These are phyloP conservation scores for Botia kubotai DNA, from an alignment of 2,797 vertebrate species.

Conservation along the genomic window DNA sequence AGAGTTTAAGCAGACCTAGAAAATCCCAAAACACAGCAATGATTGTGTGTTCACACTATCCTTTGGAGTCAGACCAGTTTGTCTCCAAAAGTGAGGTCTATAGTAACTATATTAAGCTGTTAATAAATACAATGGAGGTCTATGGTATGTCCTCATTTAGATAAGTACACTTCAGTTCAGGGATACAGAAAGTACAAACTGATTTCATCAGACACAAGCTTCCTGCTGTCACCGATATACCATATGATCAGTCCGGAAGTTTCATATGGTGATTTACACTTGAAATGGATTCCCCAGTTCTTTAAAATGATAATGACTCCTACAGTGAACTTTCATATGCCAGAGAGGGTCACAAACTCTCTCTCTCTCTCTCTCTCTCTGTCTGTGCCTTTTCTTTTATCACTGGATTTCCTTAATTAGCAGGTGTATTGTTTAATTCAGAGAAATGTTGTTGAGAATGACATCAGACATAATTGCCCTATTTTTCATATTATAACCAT, in stretches of 20 bases:
- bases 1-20: slow-evolving; percentile 1
- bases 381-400: background rate
- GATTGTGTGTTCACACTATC: too few relatives aligned
- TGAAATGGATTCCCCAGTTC: background rate
- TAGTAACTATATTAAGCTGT: too few relatives aligned
- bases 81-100: too few relatives aligned
- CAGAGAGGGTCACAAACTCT: background rate
- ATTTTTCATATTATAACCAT: background rate
- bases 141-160: too few relatives aligned
- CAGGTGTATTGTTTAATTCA: background rate
- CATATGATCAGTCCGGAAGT: background rate
- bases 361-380: slow-evolving; percentile 25
- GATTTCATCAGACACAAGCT: too few relatives aligned
- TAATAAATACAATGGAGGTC: too few relatives aligned
- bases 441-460: background rate
- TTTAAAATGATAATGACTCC: background rate
- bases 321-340: background rate
- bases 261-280: background rate
- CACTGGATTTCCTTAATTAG: background rate
- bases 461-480: background rate
- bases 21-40: too few relatives aligned
- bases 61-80: too few relatives aligned
- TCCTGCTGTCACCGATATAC: background rate
- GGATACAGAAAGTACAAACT: too few relatives aligned
- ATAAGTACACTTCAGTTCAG: too few relatives aligned